A percentile compares a stretch with the other conserved stretches of the same genome.
Conservation (phyloP, 2,113 vertebrate species). For the Monopterus albus region DNA sequence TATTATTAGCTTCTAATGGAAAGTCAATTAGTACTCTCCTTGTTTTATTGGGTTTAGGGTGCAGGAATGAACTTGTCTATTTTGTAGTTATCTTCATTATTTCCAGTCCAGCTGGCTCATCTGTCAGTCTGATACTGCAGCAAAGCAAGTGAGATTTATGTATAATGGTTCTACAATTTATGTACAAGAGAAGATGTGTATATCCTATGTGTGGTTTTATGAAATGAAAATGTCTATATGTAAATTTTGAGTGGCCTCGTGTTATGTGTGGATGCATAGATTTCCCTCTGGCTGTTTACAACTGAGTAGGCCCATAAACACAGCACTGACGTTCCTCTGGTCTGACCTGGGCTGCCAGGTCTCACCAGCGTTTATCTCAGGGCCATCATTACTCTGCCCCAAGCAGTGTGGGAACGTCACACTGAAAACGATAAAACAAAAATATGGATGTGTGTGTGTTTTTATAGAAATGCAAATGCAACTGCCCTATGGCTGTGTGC, state of each 20-base stretch:
- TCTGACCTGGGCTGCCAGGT: slow-evolving; percentile 71
- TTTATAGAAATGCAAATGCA: slow-evolving; percentile 77
- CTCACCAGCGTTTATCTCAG: slow-evolving; percentile 77
- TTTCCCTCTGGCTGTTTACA: slow-evolving; percentile 74
- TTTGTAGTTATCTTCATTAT: no score
- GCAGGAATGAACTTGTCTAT: no score
- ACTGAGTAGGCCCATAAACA: slow-evolving; percentile 69
- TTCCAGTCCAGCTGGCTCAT: no score
- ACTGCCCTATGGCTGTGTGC: slow-evolving; percentile 47
- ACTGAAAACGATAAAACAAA: slow-evolving; percentile 72
- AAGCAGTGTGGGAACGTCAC: slow-evolving; percentile 77
- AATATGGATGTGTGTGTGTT: slow-evolving; percentile 74
- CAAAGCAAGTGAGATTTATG: not conserved
- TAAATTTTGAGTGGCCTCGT: slow-evolving; percentile 35
- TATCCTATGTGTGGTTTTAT: not conserved
- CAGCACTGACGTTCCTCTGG: slow-evolving; percentile 65
- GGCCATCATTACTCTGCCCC: slow-evolving; percentile 77
- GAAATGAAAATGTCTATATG: slow-evolving; percentile 60
- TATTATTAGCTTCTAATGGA: not conserved
- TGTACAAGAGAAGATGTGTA: not conserved
- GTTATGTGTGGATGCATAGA: slow-evolving; percentile 67
- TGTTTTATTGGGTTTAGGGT: slow-evolving; percentile 20
- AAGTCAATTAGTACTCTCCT: not conserved
- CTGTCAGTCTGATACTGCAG: no score
- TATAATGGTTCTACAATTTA: not conserved